A percentile compares a stretch with the other conserved stretches of the same genome.
phyloP scores from a whole-genome alignment of 2,113 vertebrate species.

The Aplodontia rufa region DNA sequence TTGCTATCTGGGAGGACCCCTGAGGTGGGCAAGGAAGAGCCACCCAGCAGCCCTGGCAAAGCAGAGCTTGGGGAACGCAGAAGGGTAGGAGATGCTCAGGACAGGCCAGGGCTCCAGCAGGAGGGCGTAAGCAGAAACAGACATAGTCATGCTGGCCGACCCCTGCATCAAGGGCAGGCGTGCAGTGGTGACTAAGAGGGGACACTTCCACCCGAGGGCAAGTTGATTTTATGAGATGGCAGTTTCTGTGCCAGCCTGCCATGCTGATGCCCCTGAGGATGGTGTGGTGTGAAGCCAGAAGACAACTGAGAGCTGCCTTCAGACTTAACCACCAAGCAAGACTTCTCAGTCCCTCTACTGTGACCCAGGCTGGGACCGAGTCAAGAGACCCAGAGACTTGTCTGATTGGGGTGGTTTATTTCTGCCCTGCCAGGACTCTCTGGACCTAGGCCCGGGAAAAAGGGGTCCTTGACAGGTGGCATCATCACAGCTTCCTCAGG shows the following conservation, averaged over 20 bases:
- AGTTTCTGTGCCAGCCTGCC: background rate
- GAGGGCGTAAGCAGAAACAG: background rate
- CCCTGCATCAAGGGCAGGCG: background rate
- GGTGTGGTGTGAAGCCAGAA: background rate
- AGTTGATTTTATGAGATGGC: background rate
- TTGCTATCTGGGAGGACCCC: background rate
- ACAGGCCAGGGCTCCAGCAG: background rate
- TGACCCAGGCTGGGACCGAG: background rate
- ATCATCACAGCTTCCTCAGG: background rate
- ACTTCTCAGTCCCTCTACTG: background rate
- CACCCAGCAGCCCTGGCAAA: background rate
- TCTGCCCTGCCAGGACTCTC: background rate
- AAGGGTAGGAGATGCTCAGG: background rate
- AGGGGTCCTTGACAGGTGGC: background rate
- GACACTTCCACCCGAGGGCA: too few relatives aligned
- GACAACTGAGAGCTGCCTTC: background rate
- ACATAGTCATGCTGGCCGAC: background rate
- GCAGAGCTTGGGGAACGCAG: background rate
- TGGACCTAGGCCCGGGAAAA: background rate
- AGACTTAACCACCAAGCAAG: background rate
- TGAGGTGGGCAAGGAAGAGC: background rate
- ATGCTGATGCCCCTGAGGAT: background rate
- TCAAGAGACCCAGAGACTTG: background rate
- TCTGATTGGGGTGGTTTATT: background rate
- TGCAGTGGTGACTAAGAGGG: background rate